These are phyloP conservation scores for Omphaloscelis lunosa DNA, from an alignment of 2,888 invertebrate genomes.

Conservation along the genomic window DNA sequence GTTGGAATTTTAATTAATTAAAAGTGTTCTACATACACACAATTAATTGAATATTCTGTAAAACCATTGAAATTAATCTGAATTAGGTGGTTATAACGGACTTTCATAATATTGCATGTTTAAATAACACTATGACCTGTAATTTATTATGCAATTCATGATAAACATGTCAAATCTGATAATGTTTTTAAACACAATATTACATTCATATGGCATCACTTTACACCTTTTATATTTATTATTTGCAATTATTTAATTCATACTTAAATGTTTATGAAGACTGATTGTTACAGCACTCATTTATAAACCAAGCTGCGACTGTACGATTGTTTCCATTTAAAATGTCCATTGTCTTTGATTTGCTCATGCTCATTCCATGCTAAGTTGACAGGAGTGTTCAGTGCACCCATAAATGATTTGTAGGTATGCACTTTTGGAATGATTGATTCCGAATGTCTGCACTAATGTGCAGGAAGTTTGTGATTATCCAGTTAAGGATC, in stretches of 20 bases:
- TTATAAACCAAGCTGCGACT: slow-evolving; percentile 66
- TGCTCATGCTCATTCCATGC: slow-evolving; percentile 33
- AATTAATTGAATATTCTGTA: not conserved
- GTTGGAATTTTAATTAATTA: slow-evolving; percentile 10
- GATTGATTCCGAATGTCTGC: slow-evolving; percentile 6
- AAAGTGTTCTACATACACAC: not conserved
- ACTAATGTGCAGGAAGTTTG: not conserved
- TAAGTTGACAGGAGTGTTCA: slow-evolving; percentile 29
- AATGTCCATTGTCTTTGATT: slow-evolving; percentile 68
- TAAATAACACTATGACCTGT: slow-evolving; percentile 30
- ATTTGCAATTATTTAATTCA: slow-evolving; percentile 32
- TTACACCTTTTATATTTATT: slow-evolving; percentile 11
- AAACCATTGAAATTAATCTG: slow-evolving; percentile 4
- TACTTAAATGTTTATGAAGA: slow-evolving; percentile 50
- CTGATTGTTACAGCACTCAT: slow-evolving; percentile 58
- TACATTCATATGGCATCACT: slow-evolving; percentile 18
- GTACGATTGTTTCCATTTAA: slow-evolving; percentile 67
- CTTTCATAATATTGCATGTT: slow-evolving; percentile 12
- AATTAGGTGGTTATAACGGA: not conserved
- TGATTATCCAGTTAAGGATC: not conserved
- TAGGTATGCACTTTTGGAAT: slow-evolving; percentile 18
- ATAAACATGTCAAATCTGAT: slow-evolving; percentile 11
- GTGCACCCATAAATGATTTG: slow-evolving; percentile 44
- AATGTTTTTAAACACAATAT: slow-evolving; percentile 14
- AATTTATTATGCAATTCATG: slow-evolving; percentile 39